Evolutionary conservation across 1,140 invertebrate species (phyloP).

Genomic region (Vanessa atalanta): DNA sequence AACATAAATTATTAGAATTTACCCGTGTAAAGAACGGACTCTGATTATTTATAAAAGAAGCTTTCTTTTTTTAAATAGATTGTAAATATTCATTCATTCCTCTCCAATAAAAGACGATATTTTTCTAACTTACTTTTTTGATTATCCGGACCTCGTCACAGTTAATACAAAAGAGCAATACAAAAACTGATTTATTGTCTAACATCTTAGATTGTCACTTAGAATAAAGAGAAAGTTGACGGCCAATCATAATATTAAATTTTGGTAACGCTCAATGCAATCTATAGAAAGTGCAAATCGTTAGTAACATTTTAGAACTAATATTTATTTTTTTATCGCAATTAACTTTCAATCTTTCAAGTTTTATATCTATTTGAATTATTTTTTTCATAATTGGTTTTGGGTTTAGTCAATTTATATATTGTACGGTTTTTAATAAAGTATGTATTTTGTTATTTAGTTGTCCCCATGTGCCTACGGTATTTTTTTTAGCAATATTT

Average conservation of each 20-base stretch:
- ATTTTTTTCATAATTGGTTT: not conserved
- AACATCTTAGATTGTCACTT: conserved; percentile 35
- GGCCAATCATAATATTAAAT: conserved; percentile 30
- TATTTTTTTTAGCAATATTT: too few relatives aligned
- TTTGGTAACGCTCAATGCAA: conserved; percentile 29
- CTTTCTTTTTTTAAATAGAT: not conserved
- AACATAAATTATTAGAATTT: too few relatives aligned
- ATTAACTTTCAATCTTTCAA: conserved; percentile 12
- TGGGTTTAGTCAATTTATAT: too few relatives aligned
- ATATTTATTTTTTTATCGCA: conserved; percentile 17
- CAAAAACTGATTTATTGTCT: conserved; percentile 33
- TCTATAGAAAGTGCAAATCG: conserved; percentile 31
- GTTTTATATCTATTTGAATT: not conserved
- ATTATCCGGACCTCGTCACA: conserved; percentile 24
- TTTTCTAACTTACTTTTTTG: conserved; percentile 28
- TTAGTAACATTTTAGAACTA: conserved; percentile 10
- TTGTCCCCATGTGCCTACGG: too few relatives aligned
- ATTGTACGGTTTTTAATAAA: too few relatives aligned
- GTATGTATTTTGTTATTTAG: too few relatives aligned
- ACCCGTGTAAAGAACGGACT: too few relatives aligned
- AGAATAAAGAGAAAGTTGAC: conserved; percentile 34
- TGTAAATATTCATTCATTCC: not conserved
- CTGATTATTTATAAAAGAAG: not conserved
- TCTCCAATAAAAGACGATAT: conserved; percentile 20
- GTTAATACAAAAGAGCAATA: conserved; percentile 21